Conservation (phyloP, 1,140 invertebrate species). For the Rhyzopertha dominica region DNA sequence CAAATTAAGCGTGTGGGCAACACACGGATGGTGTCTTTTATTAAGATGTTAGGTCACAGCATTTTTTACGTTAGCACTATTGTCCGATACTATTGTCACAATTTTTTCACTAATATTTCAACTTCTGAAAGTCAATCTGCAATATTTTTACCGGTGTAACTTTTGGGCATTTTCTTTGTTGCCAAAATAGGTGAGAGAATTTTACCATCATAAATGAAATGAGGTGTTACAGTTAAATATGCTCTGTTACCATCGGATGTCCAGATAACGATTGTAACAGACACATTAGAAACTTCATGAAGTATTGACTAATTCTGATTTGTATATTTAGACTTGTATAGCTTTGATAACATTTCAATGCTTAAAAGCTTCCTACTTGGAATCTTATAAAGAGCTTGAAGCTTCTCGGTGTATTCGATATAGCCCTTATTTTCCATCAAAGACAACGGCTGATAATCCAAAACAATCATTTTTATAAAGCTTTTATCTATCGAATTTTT, state of each 20-base stretch:
- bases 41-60: conserved; percentile 6
- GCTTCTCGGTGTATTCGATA: conserved; percentile 19
- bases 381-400: conserved; percentile 25
- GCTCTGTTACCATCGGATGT: conserved; percentile 35
- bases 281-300: conserved; percentile 18
- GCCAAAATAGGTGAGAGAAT: conserved; percentile 24
- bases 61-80: conserved; percentile 12
- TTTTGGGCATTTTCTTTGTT: too few relatives aligned
- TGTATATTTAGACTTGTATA: conserved; percentile 18
- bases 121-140: too few relatives aligned
- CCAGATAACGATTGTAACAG: conserved; percentile 32
- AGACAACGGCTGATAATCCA: too few relatives aligned
- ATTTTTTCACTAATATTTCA: too few relatives aligned
- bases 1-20: conserved; percentile 14
- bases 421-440: conserved; percentile 32
- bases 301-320: conserved; percentile 15
- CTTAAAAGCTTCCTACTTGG: conserved; percentile 26
- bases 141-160: too few relatives aligned
- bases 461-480: too few relatives aligned
- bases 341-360: conserved; percentile 23
- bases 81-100: conserved; percentile 9
- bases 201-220: conserved; percentile 27
- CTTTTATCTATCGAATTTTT: too few relatives aligned
- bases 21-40: conserved; percentile 11
- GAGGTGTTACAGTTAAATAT: conserved; percentile 27